Conservation (phyloP, 2,888 invertebrate genomes). For the Acrobasis suavella region DNA sequence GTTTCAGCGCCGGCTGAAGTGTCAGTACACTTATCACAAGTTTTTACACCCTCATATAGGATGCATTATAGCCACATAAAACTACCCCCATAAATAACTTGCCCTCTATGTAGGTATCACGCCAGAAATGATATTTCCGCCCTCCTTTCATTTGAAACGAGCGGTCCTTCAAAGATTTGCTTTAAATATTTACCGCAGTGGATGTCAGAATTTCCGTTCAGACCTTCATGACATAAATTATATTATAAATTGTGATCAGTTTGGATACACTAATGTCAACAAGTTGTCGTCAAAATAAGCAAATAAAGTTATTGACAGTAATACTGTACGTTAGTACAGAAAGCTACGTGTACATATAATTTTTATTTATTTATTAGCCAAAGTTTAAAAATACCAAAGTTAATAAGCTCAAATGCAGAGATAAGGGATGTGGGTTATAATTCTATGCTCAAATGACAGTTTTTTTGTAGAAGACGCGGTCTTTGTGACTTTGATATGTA, state of each 20-base stretch:
- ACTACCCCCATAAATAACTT: constrained; percentile 24
- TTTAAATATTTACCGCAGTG: neutral
- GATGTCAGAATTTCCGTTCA: neutral
- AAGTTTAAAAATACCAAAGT: too few relatives aligned
- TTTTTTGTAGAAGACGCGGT: too few relatives aligned
- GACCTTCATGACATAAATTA: neutral
- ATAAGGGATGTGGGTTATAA: too few relatives aligned
- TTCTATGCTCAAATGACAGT: too few relatives aligned
- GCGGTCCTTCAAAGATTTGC: neutral
- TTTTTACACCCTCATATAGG: constrained; percentile 29
- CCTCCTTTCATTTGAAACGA: neutral
- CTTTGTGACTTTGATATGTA: constrained; percentile 8
- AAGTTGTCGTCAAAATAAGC: too few relatives aligned
- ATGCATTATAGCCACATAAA: constrained; percentile 25
- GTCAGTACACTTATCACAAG: constrained; percentile 26
- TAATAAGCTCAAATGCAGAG: too few relatives aligned
- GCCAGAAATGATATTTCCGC: constrained; percentile 23
- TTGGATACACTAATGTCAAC: too few relatives aligned
- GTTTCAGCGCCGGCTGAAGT: constrained; percentile 29
- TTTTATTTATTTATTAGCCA: too few relatives aligned
- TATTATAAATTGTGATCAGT: neutral
- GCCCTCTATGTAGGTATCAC: constrained; percentile 26
- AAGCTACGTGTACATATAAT: too few relatives aligned
- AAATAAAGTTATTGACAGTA: too few relatives aligned
- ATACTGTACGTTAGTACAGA: too few relatives aligned